Evolutionary conservation across 2,113 vertebrate genomes (phyloP).

Genomic region (Nibea coibor): DNA sequence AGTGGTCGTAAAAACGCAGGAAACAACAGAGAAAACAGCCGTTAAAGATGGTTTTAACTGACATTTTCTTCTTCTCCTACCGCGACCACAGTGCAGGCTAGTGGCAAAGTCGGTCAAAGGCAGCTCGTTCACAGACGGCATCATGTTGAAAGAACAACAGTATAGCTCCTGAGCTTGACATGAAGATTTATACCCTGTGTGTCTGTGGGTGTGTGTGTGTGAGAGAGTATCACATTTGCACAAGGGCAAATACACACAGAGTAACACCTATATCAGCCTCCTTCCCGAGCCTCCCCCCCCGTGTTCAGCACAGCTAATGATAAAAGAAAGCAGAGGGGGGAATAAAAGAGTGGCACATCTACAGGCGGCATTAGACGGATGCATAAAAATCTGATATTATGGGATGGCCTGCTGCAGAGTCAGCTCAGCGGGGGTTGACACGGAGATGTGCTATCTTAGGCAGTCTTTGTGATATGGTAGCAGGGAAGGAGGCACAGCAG

Average conservation of each 20-base stretch:
- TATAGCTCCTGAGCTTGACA: background rate
- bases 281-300: slow-evolving; percentile 8
- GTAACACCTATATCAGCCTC: slow-evolving; percentile 7
- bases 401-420: slow-evolving; percentile 67
- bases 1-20: background rate
- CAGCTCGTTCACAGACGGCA: background rate
- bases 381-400: slow-evolving; percentile 77
- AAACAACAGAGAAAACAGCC: background rate
- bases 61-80: background rate
- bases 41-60: background rate
- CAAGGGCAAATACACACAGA: slow-evolving; percentile 23
- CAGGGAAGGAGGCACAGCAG: slow-evolving; percentile 35
- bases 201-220: background rate
- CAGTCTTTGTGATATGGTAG: slow-evolving; percentile 55
- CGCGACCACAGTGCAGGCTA: background rate
- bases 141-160: slow-evolving; percentile 7
- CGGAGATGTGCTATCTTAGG: slow-evolving; percentile 66
- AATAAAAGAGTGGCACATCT: slow-evolving; percentile 71
- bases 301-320: slow-evolving; percentile 44
- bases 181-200: slow-evolving; percentile 10
- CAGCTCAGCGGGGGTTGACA: slow-evolving; percentile 67
- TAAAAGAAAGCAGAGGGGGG: slow-evolving; percentile 64
- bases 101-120: background rate
- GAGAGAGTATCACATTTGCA: slow-evolving; percentile 2
- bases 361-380: slow-evolving; percentile 64